Conservation (phyloP, 2,888 invertebrate genomes). For the Dromius quadrimaculatus region DNA sequence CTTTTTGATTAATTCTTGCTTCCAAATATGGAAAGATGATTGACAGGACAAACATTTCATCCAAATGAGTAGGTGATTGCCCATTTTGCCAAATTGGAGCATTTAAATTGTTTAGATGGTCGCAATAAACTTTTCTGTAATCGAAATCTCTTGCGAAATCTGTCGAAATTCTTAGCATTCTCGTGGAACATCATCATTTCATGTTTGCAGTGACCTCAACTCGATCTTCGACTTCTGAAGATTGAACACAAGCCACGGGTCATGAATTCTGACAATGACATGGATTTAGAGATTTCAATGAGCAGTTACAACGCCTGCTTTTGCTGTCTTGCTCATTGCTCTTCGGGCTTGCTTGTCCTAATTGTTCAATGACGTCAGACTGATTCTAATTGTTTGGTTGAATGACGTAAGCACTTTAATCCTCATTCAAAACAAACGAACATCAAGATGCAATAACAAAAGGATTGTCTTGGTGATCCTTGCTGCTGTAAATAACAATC, state of each 20-base stretch:
- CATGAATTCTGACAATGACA: slow-evolving; percentile 8
- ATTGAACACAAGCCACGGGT: background rate
- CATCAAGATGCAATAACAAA: slow-evolving; percentile 5
- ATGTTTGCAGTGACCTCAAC: background rate
- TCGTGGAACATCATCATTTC: slow-evolving; percentile 6
- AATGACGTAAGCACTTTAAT: too few relatives aligned
- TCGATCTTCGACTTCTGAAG: background rate
- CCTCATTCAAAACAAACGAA: slow-evolving; percentile 11
- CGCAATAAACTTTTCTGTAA: too few relatives aligned
- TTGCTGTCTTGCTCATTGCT: background rate
- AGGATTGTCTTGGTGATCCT: slow-evolving; percentile 1
- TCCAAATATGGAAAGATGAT: too few relatives aligned
- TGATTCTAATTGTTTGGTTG: too few relatives aligned
- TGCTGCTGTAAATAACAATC: slow-evolving; percentile 35
- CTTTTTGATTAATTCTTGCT: too few relatives aligned
- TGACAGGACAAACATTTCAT: too few relatives aligned
- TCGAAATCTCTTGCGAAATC: background rate
- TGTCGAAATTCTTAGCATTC: background rate
- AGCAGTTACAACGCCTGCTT: slow-evolving; percentile 1
- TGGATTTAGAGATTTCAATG: slow-evolving; percentile 8
- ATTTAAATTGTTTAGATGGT: too few relatives aligned
- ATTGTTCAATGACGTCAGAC: slow-evolving; percentile 13
- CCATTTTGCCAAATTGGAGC: too few relatives aligned
- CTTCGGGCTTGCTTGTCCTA: background rate
- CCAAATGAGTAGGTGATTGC: too few relatives aligned